A percentile compares a stretch with the other conserved stretches of the same genome.
These are phyloP conservation scores for Lepidochitona cinerea DNA, from an alignment of 2,888 invertebrate genomes.

Conservation along the genomic window DNA sequence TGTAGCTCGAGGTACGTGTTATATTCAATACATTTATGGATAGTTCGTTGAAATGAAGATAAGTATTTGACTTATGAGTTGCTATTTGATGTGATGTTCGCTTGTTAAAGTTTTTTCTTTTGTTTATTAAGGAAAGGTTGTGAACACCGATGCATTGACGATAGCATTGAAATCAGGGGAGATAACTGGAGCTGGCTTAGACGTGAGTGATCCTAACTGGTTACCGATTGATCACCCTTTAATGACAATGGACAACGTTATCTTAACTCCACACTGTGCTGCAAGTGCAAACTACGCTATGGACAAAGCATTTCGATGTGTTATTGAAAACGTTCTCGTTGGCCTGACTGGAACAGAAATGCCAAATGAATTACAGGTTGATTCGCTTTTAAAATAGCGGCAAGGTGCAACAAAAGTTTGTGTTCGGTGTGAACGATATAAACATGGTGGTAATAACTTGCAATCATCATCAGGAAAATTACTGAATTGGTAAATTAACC, in stretches of 20 bases:
- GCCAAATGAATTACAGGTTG: constrained; percentile 2
- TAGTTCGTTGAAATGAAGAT: no score
- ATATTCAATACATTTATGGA: no score
- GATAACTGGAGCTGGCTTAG: background rate
- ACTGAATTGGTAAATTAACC: no score
- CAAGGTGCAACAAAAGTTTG: no score
- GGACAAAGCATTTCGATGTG: background rate
- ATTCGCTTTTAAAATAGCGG: no score
- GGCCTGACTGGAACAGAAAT: background rate
- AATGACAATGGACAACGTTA: constrained; percentile 1
- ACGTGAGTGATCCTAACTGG: constrained; percentile 1
- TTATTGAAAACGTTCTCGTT: background rate
- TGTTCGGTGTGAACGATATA: no score
- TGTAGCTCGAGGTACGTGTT: constrained; percentile 17
- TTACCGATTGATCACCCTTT: background rate
- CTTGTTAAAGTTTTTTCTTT: background rate
- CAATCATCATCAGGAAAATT: no score
- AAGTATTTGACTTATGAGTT: no score
- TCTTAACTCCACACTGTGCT: background rate
- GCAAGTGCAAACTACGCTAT: background rate
- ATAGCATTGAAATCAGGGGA: background rate
- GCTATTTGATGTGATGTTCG: no score
- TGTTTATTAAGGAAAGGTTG: background rate
- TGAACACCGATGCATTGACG: background rate
- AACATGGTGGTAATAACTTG: no score